Conservation (phyloP, 2,797 vertebrate species). For the Anas capensis region DNA sequence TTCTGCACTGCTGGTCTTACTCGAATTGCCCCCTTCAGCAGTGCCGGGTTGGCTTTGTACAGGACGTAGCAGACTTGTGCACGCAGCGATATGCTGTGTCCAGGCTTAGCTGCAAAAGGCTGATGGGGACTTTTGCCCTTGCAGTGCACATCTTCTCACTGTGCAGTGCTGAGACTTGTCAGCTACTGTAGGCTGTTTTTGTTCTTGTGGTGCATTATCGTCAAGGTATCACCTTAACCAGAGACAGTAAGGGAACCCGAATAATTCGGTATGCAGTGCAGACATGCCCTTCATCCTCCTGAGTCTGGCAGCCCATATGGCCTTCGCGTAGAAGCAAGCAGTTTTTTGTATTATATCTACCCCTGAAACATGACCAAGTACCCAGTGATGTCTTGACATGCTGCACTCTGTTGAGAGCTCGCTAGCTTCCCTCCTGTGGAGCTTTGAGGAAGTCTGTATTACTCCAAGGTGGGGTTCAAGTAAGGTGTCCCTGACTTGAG, state of each 20-base stretch:
- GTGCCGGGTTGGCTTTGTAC: background rate
- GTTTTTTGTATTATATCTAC: accelerated
- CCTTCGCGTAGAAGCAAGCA: background rate
- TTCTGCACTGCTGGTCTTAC: background rate
- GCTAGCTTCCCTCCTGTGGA: background rate
- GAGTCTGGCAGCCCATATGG: background rate
- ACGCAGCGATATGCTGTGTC: background rate
- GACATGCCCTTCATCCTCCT: background rate
- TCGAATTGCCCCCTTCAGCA: background rate
- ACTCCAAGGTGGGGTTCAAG: background rate
- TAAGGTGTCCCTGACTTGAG: background rate
- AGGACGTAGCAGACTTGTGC: background rate
- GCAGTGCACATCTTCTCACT: background rate
- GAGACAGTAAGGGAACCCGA: background rate
- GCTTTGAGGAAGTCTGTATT: background rate
- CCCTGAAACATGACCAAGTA: background rate
- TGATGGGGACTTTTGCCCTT: background rate
- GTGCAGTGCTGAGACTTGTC: background rate
- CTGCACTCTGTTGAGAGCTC: background rate
- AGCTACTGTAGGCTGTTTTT: background rate
- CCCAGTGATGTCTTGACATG: background rate
- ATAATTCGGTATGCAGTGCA: background rate
- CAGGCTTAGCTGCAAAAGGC: background rate
- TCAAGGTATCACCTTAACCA: background rate
- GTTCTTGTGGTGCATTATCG: background rate